Evolutionary conservation across 1,140 invertebrate genomes (phyloP).

Genomic region (Ericerus pela): DNA sequence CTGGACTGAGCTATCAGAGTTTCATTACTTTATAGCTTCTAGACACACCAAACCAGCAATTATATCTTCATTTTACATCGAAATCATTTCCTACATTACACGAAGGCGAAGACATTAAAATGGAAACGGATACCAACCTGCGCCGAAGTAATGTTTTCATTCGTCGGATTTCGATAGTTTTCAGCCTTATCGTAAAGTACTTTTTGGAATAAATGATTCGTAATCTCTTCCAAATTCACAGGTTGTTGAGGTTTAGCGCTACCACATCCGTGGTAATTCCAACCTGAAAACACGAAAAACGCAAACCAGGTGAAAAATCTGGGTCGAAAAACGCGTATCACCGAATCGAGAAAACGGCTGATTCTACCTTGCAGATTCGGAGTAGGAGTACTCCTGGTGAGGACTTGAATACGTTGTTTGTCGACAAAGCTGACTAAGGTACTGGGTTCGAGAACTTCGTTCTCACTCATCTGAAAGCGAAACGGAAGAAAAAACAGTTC

Average conservation of each 20-base stretch:
- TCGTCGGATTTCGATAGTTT: not conserved
- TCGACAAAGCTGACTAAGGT: conserved; percentile 40
- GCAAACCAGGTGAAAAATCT: conserved; percentile 2
- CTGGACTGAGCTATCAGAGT: no score
- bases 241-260: conserved; percentile 17
- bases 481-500: not conserved
- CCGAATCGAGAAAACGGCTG: not conserved
- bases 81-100: no score
- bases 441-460: conserved; percentile 37
- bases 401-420: conserved; percentile 36
- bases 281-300: conserved; percentile 1
- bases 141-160: not conserved
- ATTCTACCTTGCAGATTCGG: conserved; percentile 13
- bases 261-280: conserved; percentile 6
- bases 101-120: no score
- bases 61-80: no score
- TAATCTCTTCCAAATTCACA: conserved; percentile 57
- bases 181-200: conserved; percentile 47
- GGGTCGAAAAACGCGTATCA: not conserved
- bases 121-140: no score
- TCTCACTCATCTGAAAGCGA: conserved; percentile 28
- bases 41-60: no score
- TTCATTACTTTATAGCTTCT: no score
- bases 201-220: conserved; percentile 70
- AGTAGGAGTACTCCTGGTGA: conserved; percentile 24